Percentiles rank a stretch among this genome's conserved stretches.
These are phyloP conservation scores for Argynnis bischoffii DNA, from an alignment of 2,888 invertebrate genomes.

Conservation along the genomic window DNA sequence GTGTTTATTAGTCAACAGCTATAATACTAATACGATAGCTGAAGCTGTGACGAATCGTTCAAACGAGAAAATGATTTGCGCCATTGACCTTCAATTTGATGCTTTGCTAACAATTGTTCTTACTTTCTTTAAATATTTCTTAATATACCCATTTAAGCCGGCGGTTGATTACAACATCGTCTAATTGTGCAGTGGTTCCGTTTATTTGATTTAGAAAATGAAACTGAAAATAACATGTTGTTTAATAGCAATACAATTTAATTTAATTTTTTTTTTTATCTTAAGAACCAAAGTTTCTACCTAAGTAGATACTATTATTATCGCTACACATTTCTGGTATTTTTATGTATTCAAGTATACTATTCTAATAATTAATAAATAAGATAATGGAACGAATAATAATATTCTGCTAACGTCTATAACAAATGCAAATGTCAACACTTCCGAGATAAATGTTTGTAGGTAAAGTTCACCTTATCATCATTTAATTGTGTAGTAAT, in stretches of 20 bases:
- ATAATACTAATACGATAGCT: slow-evolving; percentile 20
- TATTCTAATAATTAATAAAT: slow-evolving; percentile 12
- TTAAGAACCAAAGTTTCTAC: too few relatives aligned
- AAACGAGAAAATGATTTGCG: slow-evolving; percentile 34
- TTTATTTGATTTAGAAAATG: too few relatives aligned
- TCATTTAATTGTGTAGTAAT: not conserved
- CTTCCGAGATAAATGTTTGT: slow-evolving; percentile 6
- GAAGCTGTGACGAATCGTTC: slow-evolving; percentile 27
- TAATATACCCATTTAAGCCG: slow-evolving; percentile 4
- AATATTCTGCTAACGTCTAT: not conserved
- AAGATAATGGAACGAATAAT: not conserved
- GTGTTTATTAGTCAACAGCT: slow-evolving; percentile 23
- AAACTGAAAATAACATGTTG: too few relatives aligned
- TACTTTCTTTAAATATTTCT: slow-evolving; percentile 16
- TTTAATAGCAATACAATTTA: too few relatives aligned
- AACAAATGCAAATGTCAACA: slow-evolving; percentile 7
- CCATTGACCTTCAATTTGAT: slow-evolving; percentile 31
- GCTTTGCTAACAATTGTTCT: slow-evolving; percentile 21
- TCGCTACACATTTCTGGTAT: not conserved
- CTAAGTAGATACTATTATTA: not conserved
- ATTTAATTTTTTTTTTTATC: too few relatives aligned
- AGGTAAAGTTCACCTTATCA: slow-evolving; percentile 19
- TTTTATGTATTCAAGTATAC: slow-evolving; percentile 2
- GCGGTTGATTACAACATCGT: not conserved
- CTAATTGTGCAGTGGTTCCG: not conserved